These are phyloP conservation scores for Pteropus rufus DNA, from an alignment of 2,797 vertebrate species.

Conservation along the genomic window DNA sequence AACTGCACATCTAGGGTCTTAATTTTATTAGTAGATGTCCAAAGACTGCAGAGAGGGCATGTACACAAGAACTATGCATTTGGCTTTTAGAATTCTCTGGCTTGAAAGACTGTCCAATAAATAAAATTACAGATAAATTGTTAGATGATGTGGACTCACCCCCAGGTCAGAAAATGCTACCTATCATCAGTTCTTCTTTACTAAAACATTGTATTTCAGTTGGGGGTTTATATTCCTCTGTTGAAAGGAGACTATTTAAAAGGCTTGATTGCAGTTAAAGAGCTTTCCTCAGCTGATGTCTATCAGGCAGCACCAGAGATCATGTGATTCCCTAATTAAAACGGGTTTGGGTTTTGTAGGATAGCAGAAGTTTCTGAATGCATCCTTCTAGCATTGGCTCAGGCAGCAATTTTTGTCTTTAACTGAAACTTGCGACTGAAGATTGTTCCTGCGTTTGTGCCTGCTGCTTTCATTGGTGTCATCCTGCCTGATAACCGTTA, in stretches of 20 bases:
- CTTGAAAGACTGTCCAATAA: neutral
- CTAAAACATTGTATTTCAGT: neutral
- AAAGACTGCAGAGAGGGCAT: neutral
- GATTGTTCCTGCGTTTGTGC: neutral
- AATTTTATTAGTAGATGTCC: neutral
- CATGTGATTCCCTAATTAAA: neutral
- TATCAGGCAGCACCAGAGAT: neutral
- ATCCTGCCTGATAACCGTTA: neutral
- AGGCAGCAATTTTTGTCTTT: neutral
- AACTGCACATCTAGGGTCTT: neutral
- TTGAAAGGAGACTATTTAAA: neutral
- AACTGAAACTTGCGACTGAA: neutral
- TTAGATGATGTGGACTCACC: neutral
- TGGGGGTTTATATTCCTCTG: neutral
- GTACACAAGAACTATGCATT: neutral
- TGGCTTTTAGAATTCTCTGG: neutral
- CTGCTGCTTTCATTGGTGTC: neutral
- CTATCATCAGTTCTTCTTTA: neutral
- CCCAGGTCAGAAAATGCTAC: neutral
- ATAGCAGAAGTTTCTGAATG: neutral
- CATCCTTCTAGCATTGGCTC: neutral
- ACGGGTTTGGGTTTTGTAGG: neutral
- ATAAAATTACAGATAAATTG: neutral
- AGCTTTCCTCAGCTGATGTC: neutral
- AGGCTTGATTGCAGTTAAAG: neutral